Evolutionary conservation across 2,888 invertebrate species (phyloP), one percentile per base, ranked within the genome.

Genomic region (Lepidocyrtinus sp.): DNA sequence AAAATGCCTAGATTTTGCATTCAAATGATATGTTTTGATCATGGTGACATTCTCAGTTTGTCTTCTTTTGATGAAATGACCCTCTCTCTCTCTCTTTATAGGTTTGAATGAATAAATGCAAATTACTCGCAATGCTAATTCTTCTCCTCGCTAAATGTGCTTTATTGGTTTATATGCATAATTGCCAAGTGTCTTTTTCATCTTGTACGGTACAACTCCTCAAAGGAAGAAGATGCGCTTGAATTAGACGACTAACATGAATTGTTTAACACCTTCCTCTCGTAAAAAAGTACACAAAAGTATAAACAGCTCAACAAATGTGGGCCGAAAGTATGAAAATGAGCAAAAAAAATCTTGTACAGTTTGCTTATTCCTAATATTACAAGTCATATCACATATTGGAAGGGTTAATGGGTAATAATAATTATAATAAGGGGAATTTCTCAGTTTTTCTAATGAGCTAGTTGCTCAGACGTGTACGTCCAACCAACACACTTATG

Each of bases 201-300:
- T 22, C n/a, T 70, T 70, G 70, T 59, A 19, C 27, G 70, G n/a
- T 7, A 5, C 36, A 7, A 36, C 36, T 36, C 36, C 5, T 36
- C 36, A 5, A 36, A 7, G 9, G 17, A 55, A 55, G 55, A 55
- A 55, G 55, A 55, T 55, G 55, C 55, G 55, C 55, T 55, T 55
- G 55, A 55, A 55, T 55, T n/a, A n/a, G 55, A 25, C 27, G 65
- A 65, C 50, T 72, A 80, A 81, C 75, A 76, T 45, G 72, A 75
- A 72, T 72, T 75, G 72, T 76, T 81, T 75, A 81, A 75, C 81
- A 81, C 81, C 81, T 69, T 64, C 59, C 55, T 69, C 61, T 1
- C 22, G 22, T 67, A 55, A 15, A 19, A 61, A 27, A 25, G 21
- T 61, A 71, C 62, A 55, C 7, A 55, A 55, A 55, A 55, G 55